Percentiles rank a stretch among this genome's conserved stretches.
Conservation (phyloP, 2,797 vertebrate species). For the Syncerus caffer region DNA sequence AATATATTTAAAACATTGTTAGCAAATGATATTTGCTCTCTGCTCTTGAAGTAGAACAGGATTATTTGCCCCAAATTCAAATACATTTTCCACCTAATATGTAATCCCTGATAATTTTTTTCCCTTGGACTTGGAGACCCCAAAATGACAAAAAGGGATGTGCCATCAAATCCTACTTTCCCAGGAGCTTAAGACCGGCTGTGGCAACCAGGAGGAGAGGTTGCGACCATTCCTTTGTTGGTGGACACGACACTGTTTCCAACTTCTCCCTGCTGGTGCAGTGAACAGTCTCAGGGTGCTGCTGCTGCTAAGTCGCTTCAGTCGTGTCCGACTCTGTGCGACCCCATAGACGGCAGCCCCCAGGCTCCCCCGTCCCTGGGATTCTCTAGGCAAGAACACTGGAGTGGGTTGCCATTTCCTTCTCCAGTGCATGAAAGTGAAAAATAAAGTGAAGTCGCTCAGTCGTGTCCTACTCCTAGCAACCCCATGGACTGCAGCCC, state of each 20-base stretch:
- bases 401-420: no score
- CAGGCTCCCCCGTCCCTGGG: no score
- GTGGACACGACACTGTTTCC: background rate
- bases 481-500: no score
- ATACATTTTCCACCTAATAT: background rate
- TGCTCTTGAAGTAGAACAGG: constrained; percentile 73
- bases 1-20: background rate
- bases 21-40: background rate
- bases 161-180: background rate
- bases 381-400: no score
- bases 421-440: no score
- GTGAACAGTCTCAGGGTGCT: no score
- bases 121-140: background rate
- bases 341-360: no score
- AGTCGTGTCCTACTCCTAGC: no score
- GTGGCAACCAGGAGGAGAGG: background rate
- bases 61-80: background rate
- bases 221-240: background rate
- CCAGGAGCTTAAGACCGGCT: background rate
- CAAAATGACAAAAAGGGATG: background rate
- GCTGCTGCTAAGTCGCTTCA: no score
- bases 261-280: background rate
- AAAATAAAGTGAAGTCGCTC: no score
- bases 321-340: no score
- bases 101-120: background rate